These are phyloP conservation scores for Protosalanx chinensis DNA, from an alignment of 2,797 vertebrate species.

Conservation along the genomic window DNA sequence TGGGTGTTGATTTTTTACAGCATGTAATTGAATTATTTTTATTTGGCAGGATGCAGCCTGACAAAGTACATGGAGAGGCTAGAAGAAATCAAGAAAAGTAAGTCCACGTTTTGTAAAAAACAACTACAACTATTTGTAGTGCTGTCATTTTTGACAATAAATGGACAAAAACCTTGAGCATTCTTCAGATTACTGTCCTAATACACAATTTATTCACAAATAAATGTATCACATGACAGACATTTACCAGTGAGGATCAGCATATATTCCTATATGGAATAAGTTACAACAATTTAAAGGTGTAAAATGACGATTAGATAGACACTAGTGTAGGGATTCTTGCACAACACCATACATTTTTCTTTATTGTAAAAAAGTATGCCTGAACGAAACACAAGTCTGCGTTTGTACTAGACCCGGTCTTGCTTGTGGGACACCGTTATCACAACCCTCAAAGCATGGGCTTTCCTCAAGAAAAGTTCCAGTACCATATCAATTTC, in stretches of 20 bases:
- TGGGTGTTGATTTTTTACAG: neutral
- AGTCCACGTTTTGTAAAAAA: conserved; percentile 58
- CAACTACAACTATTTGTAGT: no score
- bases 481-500: conserved; percentile 14
- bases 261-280: no score
- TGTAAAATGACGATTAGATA: neutral
- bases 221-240: neutral
- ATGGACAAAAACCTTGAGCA: no score
- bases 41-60: conserved; percentile 80
- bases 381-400: neutral
- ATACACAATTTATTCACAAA: no score
- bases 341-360: neutral
- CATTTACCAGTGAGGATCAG: neutral
- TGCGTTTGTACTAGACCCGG: neutral
- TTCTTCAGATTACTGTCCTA: no score
- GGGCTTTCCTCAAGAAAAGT: neutral
- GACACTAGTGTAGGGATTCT: neutral
- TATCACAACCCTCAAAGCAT: conserved; percentile 14
- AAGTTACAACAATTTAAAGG: no score
- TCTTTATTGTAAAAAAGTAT: neutral
- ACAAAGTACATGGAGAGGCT: conserved; percentile 87
- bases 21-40: neutral
- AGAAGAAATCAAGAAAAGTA: conserved; percentile 90
- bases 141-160: no score
- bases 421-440: neutral